Conservation (phyloP, 2,888 invertebrate species). For the Trachelus troglodyta region DNA sequence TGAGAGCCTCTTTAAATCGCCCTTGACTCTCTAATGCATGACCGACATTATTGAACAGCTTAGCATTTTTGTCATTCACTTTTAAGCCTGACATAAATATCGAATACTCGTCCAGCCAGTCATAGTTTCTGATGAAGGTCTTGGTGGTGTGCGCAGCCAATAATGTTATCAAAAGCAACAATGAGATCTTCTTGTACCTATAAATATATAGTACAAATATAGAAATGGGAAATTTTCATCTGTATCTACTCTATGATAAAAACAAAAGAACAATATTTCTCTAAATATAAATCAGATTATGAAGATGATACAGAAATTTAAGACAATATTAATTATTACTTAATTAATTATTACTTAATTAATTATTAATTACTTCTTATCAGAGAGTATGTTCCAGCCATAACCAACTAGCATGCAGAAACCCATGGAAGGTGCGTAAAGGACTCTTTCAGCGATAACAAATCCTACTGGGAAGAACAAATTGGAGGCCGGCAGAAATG, state of each 20-base stretch:
- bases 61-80: slow-evolving; percentile 92
- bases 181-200: slow-evolving; percentile 73
- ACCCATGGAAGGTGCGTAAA: slow-evolving; percentile 98
- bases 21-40: slow-evolving; percentile 90
- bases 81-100: slow-evolving; percentile 92
- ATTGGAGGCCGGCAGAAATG: slow-evolving; percentile 96
- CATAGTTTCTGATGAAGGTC: slow-evolving; percentile 89
- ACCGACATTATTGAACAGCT: slow-evolving; percentile 96
- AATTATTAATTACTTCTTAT: slow-evolving; percentile 68
- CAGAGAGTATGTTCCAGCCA: slow-evolving; percentile 80
- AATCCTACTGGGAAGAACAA: slow-evolving; percentile 98
- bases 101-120: slow-evolving; percentile 93
- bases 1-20: slow-evolving; percentile 79
- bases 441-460: slow-evolving; percentile 93
- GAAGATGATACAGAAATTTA: background rate
- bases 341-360: slow-evolving; percentile 4
- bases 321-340: slow-evolving; percentile 1
- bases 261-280: background rate
- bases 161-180: slow-evolving; percentile 75
- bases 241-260: background rate
- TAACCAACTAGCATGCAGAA: slow-evolving; percentile 93
- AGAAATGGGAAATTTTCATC: background rate
- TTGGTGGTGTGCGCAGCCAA: slow-evolving; percentile 85
- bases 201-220: slow-evolving; percentile 14
- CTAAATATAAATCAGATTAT: background rate